Evolutionary conservation across 2,113 vertebrate species (phyloP).

Genomic region (Theristicus caerulescens): DNA sequence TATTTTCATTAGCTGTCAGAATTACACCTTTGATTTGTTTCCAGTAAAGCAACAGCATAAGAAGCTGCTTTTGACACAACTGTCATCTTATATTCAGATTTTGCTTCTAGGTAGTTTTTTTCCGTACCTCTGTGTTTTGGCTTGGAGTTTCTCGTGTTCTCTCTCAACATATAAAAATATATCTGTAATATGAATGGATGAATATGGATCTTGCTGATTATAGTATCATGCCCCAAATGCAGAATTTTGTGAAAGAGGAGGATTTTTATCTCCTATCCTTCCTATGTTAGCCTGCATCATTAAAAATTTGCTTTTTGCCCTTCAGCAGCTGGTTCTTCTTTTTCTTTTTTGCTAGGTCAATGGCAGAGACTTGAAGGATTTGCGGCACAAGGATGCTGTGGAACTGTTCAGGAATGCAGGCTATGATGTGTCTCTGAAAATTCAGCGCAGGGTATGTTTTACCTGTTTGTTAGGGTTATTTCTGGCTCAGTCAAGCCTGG

Average conservation of each 20-base stretch:
- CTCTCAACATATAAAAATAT: background rate
- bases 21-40: conserved; percentile 7
- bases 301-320: background rate
- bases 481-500: background rate
- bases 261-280: background rate
- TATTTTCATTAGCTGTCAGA: background rate
- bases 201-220: background rate
- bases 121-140: background rate
- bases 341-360: conserved; percentile 82
- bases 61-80: background rate
- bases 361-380: conserved; percentile 80
- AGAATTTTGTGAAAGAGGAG: background rate
- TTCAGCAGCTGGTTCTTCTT: background rate
- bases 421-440: conserved; percentile 81
- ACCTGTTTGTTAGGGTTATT: background rate
- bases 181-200: background rate
- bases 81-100: background rate
- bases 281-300: background rate
- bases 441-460: conserved; percentile 85
- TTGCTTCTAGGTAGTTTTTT: background rate
- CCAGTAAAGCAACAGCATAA: background rate
- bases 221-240: background rate
- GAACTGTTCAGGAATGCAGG: conserved; percentile 89
- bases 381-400: conserved; percentile 84
- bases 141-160: background rate